Percentiles rank a stretch among this genome's conserved stretches.
Conservation (phyloP, 1,140 invertebrate genomes). For the Amphibalanus amphitrite region DNA sequence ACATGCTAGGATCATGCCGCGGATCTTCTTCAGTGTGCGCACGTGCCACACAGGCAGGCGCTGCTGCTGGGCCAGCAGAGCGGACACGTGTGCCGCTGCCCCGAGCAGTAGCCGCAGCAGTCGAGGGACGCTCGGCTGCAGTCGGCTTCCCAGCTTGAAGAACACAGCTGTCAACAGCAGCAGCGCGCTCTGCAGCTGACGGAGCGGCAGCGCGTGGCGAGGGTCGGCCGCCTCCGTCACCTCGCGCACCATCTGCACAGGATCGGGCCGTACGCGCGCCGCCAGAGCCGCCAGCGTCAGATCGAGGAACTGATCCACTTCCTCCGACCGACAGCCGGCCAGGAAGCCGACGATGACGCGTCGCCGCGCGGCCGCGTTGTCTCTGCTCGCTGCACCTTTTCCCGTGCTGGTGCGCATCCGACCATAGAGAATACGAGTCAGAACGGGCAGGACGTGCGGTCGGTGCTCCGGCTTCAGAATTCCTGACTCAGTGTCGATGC, state of each 20-base stretch:
- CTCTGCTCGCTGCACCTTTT: slow-evolving; percentile 25
- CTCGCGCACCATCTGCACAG: background rate
- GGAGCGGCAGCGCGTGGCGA: slow-evolving; percentile 25
- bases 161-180: background rate
- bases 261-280: background rate
- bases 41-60: background rate
- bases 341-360: slow-evolving; percentile 21
- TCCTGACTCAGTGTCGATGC: background rate
- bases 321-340: background rate
- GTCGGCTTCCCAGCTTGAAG: slow-evolving; percentile 18
- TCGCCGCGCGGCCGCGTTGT: slow-evolving; percentile 21
- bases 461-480: background rate
- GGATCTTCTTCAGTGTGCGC: background rate
- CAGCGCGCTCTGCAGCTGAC: slow-evolving; percentile 23
- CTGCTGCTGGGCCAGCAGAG: background rate
- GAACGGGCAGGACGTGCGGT: background rate
- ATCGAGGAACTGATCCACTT: background rate
- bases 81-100: background rate
- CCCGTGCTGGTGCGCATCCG: slow-evolving; percentile 29
- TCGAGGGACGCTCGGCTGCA: slow-evolving; percentile 20
- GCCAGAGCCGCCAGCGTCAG: background rate
- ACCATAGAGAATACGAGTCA: slow-evolving; percentile 25
- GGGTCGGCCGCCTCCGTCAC: background rate
- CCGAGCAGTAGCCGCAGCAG: background rate
- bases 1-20: background rate